A percentile compares a stretch with the other conserved stretches of the same genome.
These are phyloP conservation scores for Perccottus glenii DNA, from an alignment of 2,113 vertebrate species.

Conservation along the genomic window DNA sequence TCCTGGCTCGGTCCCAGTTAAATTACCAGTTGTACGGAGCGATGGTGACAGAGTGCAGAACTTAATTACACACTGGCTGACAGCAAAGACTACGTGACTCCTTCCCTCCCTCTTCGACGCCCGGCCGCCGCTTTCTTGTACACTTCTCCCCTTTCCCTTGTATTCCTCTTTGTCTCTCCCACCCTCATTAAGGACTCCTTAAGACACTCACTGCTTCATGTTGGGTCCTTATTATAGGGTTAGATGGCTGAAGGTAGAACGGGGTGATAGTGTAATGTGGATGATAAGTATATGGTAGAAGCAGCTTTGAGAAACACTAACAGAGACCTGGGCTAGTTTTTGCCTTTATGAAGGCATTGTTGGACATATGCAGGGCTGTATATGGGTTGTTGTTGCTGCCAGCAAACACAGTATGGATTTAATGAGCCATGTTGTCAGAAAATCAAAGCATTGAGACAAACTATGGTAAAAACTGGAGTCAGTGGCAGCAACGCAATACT, in stretches of 20 bases:
- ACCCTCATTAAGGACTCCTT: conserved; percentile 31
- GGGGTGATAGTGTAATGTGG: neutral
- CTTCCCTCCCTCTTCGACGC: conserved; percentile 7
- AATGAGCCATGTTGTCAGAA: neutral
- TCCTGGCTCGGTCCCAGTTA: conserved; percentile 65
- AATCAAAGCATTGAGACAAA: neutral
- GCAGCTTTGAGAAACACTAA: neutral
- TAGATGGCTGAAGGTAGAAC: conserved; percentile 3
- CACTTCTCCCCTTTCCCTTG: neutral
- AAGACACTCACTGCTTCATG: neutral
- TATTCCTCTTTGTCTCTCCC: conserved; percentile 24
- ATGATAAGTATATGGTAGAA: no score
- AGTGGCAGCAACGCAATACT: no score
- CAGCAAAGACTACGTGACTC: conserved; percentile 60
- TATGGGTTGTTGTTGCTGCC: neutral
- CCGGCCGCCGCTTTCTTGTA: neutral
- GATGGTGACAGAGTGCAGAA: conserved; percentile 70
- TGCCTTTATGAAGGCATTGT: neutral
- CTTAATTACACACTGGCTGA: conserved; percentile 76
- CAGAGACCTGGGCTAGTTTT: neutral
- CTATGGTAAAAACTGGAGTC: neutral
- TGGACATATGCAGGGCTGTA: neutral
- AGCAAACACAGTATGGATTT: neutral
- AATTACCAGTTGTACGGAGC: conserved; percentile 73
- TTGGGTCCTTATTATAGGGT: conserved; percentile 33